phyloP scores from a whole-genome alignment of 2,113 vertebrate genomes.

The Asarcornis scutulata region DNA sequence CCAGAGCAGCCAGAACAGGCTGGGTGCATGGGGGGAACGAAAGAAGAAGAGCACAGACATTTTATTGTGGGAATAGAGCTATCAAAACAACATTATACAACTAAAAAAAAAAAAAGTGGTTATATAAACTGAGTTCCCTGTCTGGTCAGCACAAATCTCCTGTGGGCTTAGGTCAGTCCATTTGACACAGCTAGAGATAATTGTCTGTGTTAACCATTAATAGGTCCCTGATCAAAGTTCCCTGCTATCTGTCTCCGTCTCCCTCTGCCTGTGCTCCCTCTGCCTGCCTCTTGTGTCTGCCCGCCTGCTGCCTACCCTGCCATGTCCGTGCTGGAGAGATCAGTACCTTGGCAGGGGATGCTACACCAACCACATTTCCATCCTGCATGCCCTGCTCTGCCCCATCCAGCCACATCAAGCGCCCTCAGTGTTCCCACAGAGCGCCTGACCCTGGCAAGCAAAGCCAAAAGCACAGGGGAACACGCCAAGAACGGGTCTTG shows the following conservation, averaged over 20 bases:
- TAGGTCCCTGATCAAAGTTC: constrained; percentile 15
- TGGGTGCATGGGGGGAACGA: neutral
- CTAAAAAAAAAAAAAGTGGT: neutral
- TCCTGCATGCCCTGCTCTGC: neutral
- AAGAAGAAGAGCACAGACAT: neutral
- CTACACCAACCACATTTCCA: neutral
- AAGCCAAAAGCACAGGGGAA: neutral
- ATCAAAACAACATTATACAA: constrained; percentile 18
- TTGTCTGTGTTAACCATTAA: constrained; percentile 50
- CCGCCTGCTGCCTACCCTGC: neutral
- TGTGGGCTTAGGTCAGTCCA: neutral
- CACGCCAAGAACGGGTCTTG: neutral
- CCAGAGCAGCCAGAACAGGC: neutral
- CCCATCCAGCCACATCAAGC: fast-evolving
- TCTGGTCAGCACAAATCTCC: constrained; percentile 46
- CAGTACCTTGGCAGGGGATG: neutral
- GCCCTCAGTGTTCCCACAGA: fast-evolving
- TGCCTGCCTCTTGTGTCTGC: neutral
- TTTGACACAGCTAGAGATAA: constrained; percentile 26
- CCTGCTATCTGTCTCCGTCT: fast-evolving
- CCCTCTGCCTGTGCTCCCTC: neutral
- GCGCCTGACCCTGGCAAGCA: neutral
- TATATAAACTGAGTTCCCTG: neutral
- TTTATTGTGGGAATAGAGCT: neutral
- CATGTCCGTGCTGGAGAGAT: fast-evolving